Evolutionary conservation across 2,113 vertebrate species (phyloP), one percentile per base, ranked within the genome.

Genomic region (Myanophis thanlyinensis): DNA sequence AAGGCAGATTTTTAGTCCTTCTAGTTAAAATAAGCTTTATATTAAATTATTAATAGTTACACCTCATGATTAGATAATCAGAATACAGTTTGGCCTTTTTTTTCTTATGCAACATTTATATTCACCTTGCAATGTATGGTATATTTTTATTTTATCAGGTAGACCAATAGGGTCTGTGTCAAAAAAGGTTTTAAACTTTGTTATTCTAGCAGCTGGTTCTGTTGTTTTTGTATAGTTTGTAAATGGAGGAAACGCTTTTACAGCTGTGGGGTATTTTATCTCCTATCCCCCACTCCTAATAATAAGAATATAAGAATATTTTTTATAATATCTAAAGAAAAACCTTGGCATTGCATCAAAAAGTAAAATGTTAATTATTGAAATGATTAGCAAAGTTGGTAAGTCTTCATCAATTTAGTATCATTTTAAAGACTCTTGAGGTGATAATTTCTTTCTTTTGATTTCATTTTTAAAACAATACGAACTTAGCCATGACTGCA

Each of bases 241-340:
- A 97, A 97, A 97, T 98, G 96, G 95, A 97, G 95, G 97, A 97
- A 94, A 94, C 59, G 93, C 97, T 96, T 94, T 94, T 96, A 95
- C 97, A 98, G 97, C 98, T 98, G 97, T 97, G 96, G 97, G 96
- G 95, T 96, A 97, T 98, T 98, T 98, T 95, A 94, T 93, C 94
- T 94, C 96, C 96, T 89, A 96, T 97, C 96, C 95, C 96, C 90
- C 91, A 90, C 96, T 96, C 95, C 92, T 96, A 95, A 94, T 90
- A 67, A 67, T 67, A 67, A 67, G 4, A 62, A 30, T n/a, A n/a
- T 62, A 96, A 97, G 97, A 98, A 96, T 97, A 96, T 94, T 93
- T 92, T 92, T 87, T 95, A 95, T 96, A 95, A 95, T 94, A 96
- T 46, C 93, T 94, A 93, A 96, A 94, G 93, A 90, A 96, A 94